Evolutionary conservation across 1,140 invertebrate genomes (phyloP), one percentile per base, ranked within the genome.

Genomic region (Papilio glaucus): DNA sequence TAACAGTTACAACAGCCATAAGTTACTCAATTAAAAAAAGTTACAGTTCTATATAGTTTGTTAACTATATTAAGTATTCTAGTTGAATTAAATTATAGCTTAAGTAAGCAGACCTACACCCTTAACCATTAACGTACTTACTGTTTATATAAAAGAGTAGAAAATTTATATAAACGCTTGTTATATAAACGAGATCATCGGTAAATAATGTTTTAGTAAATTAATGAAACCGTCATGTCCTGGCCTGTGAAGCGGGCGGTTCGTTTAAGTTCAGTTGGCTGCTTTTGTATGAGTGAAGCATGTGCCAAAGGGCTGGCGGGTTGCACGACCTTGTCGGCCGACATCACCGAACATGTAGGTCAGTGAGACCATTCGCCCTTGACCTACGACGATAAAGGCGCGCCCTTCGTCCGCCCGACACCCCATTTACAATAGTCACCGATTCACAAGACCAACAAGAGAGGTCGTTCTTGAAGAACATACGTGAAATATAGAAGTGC

Each of bases 331-430:
- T 86, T 80, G 80, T 77, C 74, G 80, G 82, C 78, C 78, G 81
- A 81, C 77, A 85, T 85, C 81, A 86, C 76, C 74, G 76, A 79
- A 74, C 77, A 89, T 88, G 83, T 90, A 89, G 90, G 87, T 89
- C 87, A 90, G 83, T 81, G 77, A 84, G 80, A 79, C 77, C 72
- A 81, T 65, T 42, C 73, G 83, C 82, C 90, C 90, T 92, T 90
- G 90, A 90, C 86, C 87, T 84, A 85, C 80, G 83, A 85, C 80
- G 83, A 75, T 73, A 87, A 71, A 72, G 75, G 61, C 73, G 74
- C 79, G 87, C 86, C 87, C 87, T 85, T 84, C 79, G 62, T 67
- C 49, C 63, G 18, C 74, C 74, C 77, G 78, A 76, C 69, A 68
- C 68, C 38, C 72, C 26, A 60, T 72, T 72, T 72, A 69, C 75